Percentiles rank a stretch among this genome's conserved stretches.
phyloP scores from a whole-genome alignment of 2,888 invertebrate species.

The Chalcosyrphus nemorum region DNA sequence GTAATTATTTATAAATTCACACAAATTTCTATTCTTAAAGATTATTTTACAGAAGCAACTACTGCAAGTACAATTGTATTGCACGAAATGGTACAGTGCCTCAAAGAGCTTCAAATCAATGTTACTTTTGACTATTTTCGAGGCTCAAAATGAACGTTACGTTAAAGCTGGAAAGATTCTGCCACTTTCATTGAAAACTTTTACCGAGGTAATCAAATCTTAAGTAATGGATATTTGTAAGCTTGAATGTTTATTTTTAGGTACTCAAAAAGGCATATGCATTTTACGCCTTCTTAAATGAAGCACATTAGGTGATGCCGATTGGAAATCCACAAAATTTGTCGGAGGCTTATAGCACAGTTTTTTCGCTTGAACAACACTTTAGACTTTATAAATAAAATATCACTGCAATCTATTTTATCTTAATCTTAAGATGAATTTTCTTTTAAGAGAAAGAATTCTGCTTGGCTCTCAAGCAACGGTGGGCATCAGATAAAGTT shows the following conservation, averaged over 20 bases:
- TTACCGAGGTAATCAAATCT: constrained; percentile 33
- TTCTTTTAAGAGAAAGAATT: too few relatives aligned
- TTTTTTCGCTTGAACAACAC: neutral
- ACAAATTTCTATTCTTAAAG: neutral
- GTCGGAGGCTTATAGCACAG: neutral
- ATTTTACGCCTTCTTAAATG: constrained; percentile 35
- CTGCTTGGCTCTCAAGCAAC: too few relatives aligned
- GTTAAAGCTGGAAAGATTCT: constrained; percentile 37
- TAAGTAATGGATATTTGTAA: neutral
- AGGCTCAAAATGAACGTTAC: constrained; percentile 27
- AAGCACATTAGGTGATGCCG: neutral
- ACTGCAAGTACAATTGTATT: constrained; percentile 24
- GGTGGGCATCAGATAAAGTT: too few relatives aligned
- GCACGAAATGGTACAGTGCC: constrained; percentile 33
- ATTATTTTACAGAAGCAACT: constrained; percentile 7
- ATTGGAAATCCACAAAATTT: neutral
- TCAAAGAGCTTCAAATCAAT: constrained; percentile 23
- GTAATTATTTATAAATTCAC: neutral
- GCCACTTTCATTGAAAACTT: constrained; percentile 38
- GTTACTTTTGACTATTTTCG: constrained; percentile 28
- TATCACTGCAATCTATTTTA: too few relatives aligned
- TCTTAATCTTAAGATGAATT: too few relatives aligned
- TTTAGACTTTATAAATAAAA: too few relatives aligned
- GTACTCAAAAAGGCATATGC: constrained; percentile 39
- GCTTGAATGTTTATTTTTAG: neutral